A percentile compares a stretch with the other conserved stretches of the same genome.
These are phyloP conservation scores for Microplitis demolitor DNA, from an alignment of 1,140 invertebrate genomes.

Conservation along the genomic window DNA sequence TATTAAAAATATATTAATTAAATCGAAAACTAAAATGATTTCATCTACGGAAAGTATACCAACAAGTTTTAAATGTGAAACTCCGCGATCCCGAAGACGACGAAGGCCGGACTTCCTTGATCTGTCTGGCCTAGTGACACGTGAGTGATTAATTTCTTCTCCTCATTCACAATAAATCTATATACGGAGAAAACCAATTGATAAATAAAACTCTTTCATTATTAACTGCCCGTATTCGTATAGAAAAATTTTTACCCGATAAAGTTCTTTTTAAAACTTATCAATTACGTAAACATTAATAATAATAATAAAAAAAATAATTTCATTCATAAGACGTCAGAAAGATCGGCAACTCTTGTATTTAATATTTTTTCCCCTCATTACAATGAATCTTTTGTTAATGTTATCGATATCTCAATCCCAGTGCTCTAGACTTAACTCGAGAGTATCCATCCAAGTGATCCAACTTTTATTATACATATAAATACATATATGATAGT, in stretches of 20 bases:
- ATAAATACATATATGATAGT: too few species aligned
- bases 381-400: constrained; percentile 25
- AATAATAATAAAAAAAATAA: not conserved
- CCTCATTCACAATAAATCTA: not conserved
- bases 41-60: constrained; percentile 4
- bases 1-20: too few species aligned
- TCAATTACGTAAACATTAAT: not conserved
- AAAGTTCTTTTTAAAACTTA: too few species aligned
- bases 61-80: constrained; percentile 42
- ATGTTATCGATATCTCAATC: constrained; percentile 23
- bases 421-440: not conserved
- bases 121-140: constrained; percentile 40
- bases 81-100: constrained; percentile 42
- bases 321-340: not conserved
- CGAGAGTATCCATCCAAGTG: not conserved
- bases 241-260: too few species aligned
- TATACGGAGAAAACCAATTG: not conserved
- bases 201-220: not conserved
- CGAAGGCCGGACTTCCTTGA: constrained; percentile 52
- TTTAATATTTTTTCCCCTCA: not conserved
- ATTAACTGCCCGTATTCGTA: too few species aligned
- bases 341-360: not conserved
- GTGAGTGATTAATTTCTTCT: constrained; percentile 36
- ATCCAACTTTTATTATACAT: too few species aligned
- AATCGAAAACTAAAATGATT: not conserved